These are phyloP conservation scores for Drosophila leonis DNA, from an alignment of 2,888 invertebrate genomes.

Conservation along the genomic window DNA sequence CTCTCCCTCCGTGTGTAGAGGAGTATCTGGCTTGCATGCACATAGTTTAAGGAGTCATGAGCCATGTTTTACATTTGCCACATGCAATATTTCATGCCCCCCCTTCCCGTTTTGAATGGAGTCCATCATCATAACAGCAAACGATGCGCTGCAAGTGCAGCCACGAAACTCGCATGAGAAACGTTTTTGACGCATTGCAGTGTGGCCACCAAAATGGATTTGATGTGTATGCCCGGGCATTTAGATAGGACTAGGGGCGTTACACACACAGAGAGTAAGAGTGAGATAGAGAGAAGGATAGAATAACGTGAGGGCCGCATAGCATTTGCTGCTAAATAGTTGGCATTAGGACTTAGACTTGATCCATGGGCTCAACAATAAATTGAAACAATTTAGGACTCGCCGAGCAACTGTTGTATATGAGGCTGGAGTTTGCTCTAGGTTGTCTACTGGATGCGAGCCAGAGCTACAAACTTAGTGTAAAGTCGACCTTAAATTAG, in stretches of 20 bases:
- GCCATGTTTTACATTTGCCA: constrained; percentile 60
- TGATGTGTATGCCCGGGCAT: constrained; percentile 52
- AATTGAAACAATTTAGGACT: constrained; percentile 50
- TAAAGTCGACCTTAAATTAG: constrained; percentile 3
- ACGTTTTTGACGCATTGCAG: constrained; percentile 72
- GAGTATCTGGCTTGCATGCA: constrained; percentile 15
- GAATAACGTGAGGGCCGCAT: constrained; percentile 15
- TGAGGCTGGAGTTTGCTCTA: constrained; percentile 12
- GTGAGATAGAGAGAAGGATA: background rate
- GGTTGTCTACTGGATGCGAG: constrained; percentile 8
- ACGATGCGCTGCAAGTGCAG: constrained; percentile 64
- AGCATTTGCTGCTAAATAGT: constrained; percentile 63
- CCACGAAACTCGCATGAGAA: constrained; percentile 53
- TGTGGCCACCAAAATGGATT: constrained; percentile 61
- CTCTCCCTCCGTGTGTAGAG: background rate
- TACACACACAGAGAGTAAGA: background rate
- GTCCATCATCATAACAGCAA: constrained; percentile 68
- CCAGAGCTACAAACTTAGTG: background rate
- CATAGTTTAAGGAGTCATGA: constrained; percentile 29
- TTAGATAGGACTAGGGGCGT: constrained; percentile 37
- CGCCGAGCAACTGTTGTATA: constrained; percentile 6
- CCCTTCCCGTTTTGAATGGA: constrained; percentile 19
- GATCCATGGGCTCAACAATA: constrained; percentile 50
- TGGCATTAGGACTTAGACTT: constrained; percentile 54
- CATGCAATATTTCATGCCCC: constrained; percentile 57